Evolutionary conservation across 2,797 vertebrate species (phyloP).

Genomic region (Craterocephalus amniculus): DNA sequence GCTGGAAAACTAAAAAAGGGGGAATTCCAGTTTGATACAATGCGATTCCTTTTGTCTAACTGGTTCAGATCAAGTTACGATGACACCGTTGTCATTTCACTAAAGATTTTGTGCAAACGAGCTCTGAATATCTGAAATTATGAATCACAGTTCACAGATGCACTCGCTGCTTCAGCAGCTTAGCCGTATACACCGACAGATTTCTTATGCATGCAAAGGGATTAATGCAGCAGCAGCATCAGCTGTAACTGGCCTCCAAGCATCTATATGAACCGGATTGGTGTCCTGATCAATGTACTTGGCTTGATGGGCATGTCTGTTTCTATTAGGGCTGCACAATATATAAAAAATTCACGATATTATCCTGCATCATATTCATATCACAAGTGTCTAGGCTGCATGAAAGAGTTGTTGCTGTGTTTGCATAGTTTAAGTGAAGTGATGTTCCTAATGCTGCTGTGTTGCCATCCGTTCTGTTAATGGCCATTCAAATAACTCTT

Average conservation of each 20-base stretch:
- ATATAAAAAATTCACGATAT: too few relatives aligned
- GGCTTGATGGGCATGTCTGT: too few relatives aligned
- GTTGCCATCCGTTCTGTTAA: too few relatives aligned
- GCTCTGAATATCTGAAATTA: not conserved
- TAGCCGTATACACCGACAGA: not conserved
- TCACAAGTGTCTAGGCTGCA: too few relatives aligned
- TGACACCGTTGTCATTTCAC: not conserved
- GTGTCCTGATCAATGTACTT: not conserved
- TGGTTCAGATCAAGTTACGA: not conserved
- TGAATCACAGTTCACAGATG: not conserved
- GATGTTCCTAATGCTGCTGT: too few relatives aligned
- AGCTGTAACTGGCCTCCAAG: not conserved
- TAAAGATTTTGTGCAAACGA: not conserved
- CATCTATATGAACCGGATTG: not conserved
- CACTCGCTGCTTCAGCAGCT: not conserved
- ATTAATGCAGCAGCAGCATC: not conserved
- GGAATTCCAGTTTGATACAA: constrained; percentile 6
- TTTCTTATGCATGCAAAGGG: not conserved
- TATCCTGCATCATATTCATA: too few relatives aligned
- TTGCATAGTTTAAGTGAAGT: too few relatives aligned
- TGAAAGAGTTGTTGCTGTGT: too few relatives aligned
- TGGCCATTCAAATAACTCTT: too few relatives aligned
- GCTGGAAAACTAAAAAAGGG: not conserved
- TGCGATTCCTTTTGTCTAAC: not conserved
- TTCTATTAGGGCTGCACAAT: too few relatives aligned